phyloP scores from a whole-genome alignment of 2,888 invertebrate species.

The Synanthedon myopaeformis region DNA sequence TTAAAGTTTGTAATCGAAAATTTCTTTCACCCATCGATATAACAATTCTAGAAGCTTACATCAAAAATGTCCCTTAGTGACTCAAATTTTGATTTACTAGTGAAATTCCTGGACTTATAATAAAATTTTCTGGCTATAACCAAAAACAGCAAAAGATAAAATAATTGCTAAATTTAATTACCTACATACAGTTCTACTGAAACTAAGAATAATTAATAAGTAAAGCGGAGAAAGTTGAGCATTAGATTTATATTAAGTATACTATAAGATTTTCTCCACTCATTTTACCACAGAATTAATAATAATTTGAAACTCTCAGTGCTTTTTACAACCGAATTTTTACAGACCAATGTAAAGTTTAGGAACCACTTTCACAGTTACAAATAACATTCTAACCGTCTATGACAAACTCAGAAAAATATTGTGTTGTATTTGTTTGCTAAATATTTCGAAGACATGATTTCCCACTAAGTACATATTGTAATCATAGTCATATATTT shows the following conservation, averaged over 20 bases:
- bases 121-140: conserved; percentile 9
- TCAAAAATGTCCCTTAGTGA: too few relatives aligned
- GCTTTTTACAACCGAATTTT: conserved; percentile 2
- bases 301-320: conserved; percentile 48
- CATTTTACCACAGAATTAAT: conserved; percentile 41
- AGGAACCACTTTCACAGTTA: conserved; percentile 12
- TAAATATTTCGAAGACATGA: conserved; percentile 4
- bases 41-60: too few relatives aligned
- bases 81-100: too few relatives aligned
- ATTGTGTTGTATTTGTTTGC: conserved; percentile 1
- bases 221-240: conserved; percentile 60
- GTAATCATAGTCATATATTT: conserved; percentile 5
- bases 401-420: conserved; percentile 3
- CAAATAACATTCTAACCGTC: conserved; percentile 6
- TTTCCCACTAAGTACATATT: conserved; percentile 3
- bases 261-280: conserved; percentile 27
- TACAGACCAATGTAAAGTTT: conserved; percentile 2
- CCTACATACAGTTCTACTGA: conserved; percentile 30
- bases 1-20: too few relatives aligned
- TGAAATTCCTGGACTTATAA: too few relatives aligned
- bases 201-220: conserved; percentile 27
- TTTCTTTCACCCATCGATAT: too few relatives aligned
- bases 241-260: conserved; percentile 39
- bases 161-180: conserved; percentile 11
- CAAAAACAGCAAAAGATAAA: conserved; percentile 4